phyloP scores from a whole-genome alignment of 2,797 vertebrate genomes.

The Mus caroli region DNA sequence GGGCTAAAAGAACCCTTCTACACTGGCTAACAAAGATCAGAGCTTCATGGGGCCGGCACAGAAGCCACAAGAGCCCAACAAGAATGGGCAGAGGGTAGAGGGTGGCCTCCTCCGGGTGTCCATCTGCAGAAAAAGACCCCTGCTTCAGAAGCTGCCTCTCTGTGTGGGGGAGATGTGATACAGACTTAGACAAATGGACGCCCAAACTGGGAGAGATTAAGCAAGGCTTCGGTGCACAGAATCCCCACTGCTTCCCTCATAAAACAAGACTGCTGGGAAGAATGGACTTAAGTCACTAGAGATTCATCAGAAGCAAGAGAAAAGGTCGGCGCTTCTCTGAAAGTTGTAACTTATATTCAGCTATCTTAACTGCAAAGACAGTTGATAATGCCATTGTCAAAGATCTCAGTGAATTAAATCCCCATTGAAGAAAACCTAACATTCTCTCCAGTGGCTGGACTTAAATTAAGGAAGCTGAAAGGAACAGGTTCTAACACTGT shows the following conservation, averaged over 20 bases:
- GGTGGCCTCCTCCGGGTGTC: neutral
- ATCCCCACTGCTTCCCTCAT: neutral
- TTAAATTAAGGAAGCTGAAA: neutral
- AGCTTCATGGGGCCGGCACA: accelerated
- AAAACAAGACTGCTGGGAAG: neutral
- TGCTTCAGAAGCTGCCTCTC: neutral
- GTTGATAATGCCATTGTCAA: neutral
- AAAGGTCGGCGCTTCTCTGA: neutral
- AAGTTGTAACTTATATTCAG: neutral
- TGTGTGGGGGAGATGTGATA: neutral
- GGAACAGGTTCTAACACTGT: neutral
- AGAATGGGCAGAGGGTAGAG: accelerated
- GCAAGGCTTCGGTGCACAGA: neutral
- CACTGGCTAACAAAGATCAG: neutral
- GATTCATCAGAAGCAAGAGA: neutral
- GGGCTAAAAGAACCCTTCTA: neutral
- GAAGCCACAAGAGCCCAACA: neutral
- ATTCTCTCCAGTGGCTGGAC: neutral
- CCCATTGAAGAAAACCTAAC: neutral
- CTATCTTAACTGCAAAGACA: neutral
- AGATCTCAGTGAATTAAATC: neutral
- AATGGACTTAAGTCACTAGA: neutral
- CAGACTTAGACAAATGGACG: neutral
- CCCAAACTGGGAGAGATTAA: constrained; percentile 8
- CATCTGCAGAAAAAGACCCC: neutral